phyloP scores from a whole-genome alignment of 2,888 invertebrate species.

The Eupithecia abbreviata region DNA sequence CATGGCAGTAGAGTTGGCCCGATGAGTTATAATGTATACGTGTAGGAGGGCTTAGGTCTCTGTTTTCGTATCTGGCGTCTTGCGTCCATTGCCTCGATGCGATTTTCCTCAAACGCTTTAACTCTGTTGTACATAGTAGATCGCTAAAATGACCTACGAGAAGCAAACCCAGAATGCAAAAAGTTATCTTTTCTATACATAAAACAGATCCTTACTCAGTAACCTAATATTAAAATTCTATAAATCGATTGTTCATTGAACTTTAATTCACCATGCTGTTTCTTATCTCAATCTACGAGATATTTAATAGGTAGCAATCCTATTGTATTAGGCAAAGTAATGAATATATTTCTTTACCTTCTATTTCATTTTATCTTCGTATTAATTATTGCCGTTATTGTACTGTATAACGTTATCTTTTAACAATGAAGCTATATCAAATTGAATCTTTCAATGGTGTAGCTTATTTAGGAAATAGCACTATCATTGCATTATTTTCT shows the following conservation, averaged over 20 bases:
- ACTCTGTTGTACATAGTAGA: too few species aligned
- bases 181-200: background rate
- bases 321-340: constrained; percentile 13
- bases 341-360: constrained; percentile 24
- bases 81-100: too few species aligned
- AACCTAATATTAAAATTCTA: background rate
- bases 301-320: constrained; percentile 19
- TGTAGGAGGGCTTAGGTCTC: too few species aligned
- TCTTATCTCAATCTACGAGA: constrained; percentile 11
- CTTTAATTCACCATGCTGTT: constrained; percentile 10
- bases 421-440: constrained; percentile 48
- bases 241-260: constrained; percentile 10
- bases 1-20: too few species aligned
- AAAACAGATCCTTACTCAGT: background rate
- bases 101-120: too few species aligned
- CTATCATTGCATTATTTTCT: background rate
- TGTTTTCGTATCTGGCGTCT: too few species aligned
- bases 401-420: constrained; percentile 40
- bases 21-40: too few species aligned
- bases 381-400: constrained; percentile 36
- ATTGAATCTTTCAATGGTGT: constrained; percentile 59
- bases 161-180: background rate
- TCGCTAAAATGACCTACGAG: too few species aligned
- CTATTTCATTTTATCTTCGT: constrained; percentile 32
- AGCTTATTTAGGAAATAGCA: constrained; percentile 24